Evolutionary conservation across 2,113 vertebrate genomes (phyloP), one percentile per base, ranked within the genome.

Genomic region (Corythornis madagascariensis): DNA sequence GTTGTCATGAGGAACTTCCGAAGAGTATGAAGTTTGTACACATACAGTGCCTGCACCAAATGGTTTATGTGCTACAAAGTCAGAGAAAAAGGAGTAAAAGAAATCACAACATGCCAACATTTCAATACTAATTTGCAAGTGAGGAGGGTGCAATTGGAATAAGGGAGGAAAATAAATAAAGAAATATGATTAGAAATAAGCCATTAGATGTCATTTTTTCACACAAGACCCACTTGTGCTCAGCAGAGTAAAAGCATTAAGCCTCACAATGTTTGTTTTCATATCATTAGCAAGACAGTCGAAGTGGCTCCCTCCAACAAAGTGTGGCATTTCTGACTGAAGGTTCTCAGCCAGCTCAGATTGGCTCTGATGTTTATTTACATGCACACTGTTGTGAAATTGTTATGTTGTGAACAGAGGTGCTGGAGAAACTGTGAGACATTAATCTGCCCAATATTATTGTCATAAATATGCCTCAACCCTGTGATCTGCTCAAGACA

Each of bases 361-460:
- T 91, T 7, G 5, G 40, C 78, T 93, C 89, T 77, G 67, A 52
- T 89, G 69, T 89, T 96, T 91, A 83, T 92, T 94, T 89, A 70
- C 33, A 50, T 45, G 64, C 35, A 80, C 1, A 2, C 57, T 92
- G 57, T 71, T 96, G 82, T 77, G 85, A 93, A 96, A 94, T 31
- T 42, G 25, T 60, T 93, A 8, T 3, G 4, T 52, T 93, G 80
- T 17, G 40, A 95, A 67, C 64, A 53, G 87, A 74, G 60, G 60
- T 83, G 50, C 80, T 81, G 76, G 28, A 57, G 70, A 75, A 92
- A 78, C 56, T 74, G 74, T 29, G 69, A 65, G 75, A 45, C 29
- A 50, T 60, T 85, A 76, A 69, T 91, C 69, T 88, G 53, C 35
- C 57, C 69, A 74, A 26, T 42, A 20, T 7, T 64, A 22, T 60